phyloP scores from a whole-genome alignment of 2,113 vertebrate genomes.

The Pycnonotus jocosus region DNA sequence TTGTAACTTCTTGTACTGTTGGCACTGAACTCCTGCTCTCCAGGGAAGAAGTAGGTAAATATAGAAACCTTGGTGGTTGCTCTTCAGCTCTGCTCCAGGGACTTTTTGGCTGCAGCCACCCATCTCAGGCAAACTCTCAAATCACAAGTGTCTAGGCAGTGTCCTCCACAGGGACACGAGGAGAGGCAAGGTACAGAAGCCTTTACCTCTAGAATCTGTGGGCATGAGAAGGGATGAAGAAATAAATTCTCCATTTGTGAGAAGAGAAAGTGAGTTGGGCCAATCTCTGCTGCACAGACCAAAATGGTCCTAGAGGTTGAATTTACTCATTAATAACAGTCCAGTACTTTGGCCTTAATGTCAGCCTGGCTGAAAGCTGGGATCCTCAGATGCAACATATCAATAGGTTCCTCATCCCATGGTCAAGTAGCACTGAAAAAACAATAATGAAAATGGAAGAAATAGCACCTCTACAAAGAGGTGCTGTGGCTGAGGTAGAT shows the following conservation, averaged over 20 bases:
- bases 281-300: not conserved
- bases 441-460: not conserved
- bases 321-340: not conserved
- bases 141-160: not conserved
- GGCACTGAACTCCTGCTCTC: not conserved
- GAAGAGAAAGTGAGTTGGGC: not conserved
- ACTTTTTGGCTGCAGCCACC: not conserved
- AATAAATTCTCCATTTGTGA: not conserved
- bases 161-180: not conserved
- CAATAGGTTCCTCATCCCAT: not conserved
- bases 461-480: not conserved
- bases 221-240: not conserved
- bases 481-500: not conserved
- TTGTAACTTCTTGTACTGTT: not conserved
- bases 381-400: not conserved
- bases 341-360: not conserved
- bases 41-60: not conserved
- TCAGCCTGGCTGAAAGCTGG: not conserved
- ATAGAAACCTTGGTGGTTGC: not conserved
- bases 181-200: not conserved
- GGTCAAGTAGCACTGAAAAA: not conserved
- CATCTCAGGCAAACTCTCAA: not conserved
- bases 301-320: not conserved
- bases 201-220: not conserved
- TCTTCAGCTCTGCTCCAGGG: not conserved